Conservation (phyloP, 2,888 invertebrate genomes). For the Gryllus longicercus region DNA sequence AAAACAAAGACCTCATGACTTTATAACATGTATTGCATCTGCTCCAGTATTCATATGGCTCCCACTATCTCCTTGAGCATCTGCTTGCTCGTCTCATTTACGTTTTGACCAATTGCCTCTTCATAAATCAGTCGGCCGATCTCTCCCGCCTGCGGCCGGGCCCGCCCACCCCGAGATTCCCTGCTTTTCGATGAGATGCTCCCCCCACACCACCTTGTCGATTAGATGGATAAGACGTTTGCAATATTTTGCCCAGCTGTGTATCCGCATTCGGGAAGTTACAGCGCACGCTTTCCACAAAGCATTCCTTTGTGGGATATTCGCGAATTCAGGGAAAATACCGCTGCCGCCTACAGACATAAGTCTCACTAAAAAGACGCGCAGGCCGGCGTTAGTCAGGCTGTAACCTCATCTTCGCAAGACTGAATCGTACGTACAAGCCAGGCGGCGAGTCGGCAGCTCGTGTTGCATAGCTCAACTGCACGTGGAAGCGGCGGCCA, state of each 20-base stretch:
- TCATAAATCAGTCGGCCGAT: slow-evolving; percentile 1
- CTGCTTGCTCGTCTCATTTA: background rate
- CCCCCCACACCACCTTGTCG: too few species aligned
- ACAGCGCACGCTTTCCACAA: too few species aligned
- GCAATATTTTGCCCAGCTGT: too few species aligned
- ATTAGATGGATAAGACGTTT: too few species aligned
- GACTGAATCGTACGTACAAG: background rate
- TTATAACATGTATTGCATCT: slow-evolving; percentile 8
- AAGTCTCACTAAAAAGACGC: background rate
- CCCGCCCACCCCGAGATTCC: background rate
- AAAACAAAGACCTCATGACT: slow-evolving; percentile 7
- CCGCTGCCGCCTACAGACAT: background rate
- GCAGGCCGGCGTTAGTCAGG: background rate
- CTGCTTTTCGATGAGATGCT: too few species aligned
- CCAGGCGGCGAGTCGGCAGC: background rate
- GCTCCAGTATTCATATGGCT: background rate
- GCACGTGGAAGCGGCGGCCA: background rate
- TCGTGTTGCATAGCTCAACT: background rate
- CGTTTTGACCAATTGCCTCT: slow-evolving; percentile 17
- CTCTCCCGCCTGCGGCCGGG: background rate
- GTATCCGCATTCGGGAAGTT: too few species aligned
- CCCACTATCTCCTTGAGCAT: background rate
- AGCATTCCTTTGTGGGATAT: too few species aligned
- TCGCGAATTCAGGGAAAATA: background rate
- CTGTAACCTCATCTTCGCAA: background rate